These are phyloP conservation scores for Steinernema feltiae DNA, from an alignment of 1,140 invertebrate genomes.

Conservation along the genomic window DNA sequence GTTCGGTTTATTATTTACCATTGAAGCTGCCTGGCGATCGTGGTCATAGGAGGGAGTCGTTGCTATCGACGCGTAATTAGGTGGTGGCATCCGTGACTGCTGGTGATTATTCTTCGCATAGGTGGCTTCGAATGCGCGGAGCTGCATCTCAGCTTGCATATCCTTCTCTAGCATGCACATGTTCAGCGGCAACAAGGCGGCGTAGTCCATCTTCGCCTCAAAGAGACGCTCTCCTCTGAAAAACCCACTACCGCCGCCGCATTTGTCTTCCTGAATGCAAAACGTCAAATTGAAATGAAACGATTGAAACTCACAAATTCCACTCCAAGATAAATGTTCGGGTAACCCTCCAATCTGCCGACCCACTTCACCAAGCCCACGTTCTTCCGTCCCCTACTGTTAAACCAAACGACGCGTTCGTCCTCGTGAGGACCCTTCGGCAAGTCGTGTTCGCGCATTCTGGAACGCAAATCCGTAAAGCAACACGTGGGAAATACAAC, in stretches of 20 bases:
- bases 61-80: not conserved
- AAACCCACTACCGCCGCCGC: conserved; percentile 62
- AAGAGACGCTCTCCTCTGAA: conserved; percentile 63
- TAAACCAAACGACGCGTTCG: conserved; percentile 64
- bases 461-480: not conserved
- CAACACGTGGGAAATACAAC: no score
- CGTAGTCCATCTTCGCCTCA: conserved; percentile 62
- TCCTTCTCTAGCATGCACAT: conserved; percentile 9
- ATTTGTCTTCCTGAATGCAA: conserved; percentile 60
- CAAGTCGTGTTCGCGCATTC: not conserved
- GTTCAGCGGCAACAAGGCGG: conserved; percentile 64
- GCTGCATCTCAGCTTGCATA: not conserved
- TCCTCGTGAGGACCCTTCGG: conserved; percentile 40
- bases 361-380: conserved; percentile 63
- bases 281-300: conserved; percentile 22
- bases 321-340: conserved; percentile 63
- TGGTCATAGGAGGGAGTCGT: not conserved
- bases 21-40: conserved; percentile 13
- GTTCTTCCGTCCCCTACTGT: conserved; percentile 61
- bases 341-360: conserved; percentile 61
- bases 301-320: conserved; percentile 66
- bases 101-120: conserved; percentile 12
- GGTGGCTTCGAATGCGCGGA: not conserved
- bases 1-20: not conserved
- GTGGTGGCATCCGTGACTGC: not conserved